Conservation (phyloP, 2,797 vertebrate genomes). For the Syncerus caffer region DNA sequence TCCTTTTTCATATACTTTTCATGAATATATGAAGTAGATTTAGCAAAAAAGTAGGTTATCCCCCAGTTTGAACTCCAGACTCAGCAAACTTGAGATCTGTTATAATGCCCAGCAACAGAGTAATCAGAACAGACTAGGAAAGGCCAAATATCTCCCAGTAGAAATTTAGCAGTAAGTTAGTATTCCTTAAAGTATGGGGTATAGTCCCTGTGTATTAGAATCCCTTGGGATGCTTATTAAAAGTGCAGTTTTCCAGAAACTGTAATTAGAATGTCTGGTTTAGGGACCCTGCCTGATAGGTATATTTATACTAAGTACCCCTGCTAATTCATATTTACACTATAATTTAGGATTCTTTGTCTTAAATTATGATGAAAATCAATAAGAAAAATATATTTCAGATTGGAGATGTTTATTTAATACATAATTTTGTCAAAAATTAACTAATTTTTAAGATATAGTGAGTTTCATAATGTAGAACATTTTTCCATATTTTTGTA, state of each 20-base stretch:
- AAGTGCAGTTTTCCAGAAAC: slow-evolving; percentile 7
- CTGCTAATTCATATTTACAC: neutral
- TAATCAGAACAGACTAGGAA: neutral
- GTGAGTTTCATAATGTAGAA: neutral
- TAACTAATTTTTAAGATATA: neutral
- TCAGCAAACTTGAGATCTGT: neutral
- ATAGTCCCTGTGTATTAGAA: neutral
- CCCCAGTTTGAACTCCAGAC: neutral
- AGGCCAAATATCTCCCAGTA: neutral
- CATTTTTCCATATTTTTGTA: neutral
- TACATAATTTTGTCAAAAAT: slow-evolving; percentile 10
- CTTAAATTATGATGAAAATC: slow-evolving; percentile 21
- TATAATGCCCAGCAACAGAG: neutral
- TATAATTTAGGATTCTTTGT: neutral
- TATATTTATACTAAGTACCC: neutral
- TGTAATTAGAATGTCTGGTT: neutral
- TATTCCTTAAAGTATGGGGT: neutral
- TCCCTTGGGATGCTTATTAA: neutral
- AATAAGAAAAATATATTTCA: neutral
- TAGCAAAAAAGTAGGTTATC: neutral
- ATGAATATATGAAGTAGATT: neutral
- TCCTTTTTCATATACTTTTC: neutral
- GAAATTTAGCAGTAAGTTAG: neutral
- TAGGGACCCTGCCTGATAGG: neutral
- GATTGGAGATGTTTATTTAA: neutral